A percentile compares a stretch with the other conserved stretches of the same genome.
phyloP scores from a whole-genome alignment of 2,888 invertebrate genomes.

The Aelia acuminata region DNA sequence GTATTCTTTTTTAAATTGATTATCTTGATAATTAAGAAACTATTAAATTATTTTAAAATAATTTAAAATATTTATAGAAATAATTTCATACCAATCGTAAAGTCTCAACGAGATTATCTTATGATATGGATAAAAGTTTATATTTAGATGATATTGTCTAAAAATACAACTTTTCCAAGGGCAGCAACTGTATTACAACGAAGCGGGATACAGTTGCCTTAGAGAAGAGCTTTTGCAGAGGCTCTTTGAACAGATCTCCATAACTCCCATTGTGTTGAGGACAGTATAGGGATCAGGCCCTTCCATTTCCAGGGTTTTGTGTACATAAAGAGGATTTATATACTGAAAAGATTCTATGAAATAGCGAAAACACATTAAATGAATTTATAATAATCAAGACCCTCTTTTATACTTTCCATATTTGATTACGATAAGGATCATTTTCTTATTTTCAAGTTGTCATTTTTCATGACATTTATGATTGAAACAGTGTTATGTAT shows the following conservation, averaged over 20 bases:
- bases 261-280: constrained; percentile 33
- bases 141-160: background rate
- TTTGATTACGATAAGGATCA: no score
- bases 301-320: constrained; percentile 35
- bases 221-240: constrained; percentile 20
- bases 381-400: background rate
- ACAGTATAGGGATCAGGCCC: constrained; percentile 18
- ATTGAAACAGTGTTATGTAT: no score
- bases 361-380: constrained; percentile 17
- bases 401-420: background rate
- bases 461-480: no score
- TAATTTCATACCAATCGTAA: no score
- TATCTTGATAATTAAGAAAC: no score
- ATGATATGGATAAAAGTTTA: background rate
- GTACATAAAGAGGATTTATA: constrained; percentile 24
- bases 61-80: no score
- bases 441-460: no score
- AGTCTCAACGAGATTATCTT: background rate
- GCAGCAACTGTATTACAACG: background rate
- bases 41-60: no score
- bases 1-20: no score
- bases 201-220: background rate
- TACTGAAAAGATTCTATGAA: constrained; percentile 20
- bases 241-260: constrained; percentile 22
- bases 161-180: background rate